Conservation (phyloP, 2,797 vertebrate species). For the Tolypeutes matacus region DNA sequence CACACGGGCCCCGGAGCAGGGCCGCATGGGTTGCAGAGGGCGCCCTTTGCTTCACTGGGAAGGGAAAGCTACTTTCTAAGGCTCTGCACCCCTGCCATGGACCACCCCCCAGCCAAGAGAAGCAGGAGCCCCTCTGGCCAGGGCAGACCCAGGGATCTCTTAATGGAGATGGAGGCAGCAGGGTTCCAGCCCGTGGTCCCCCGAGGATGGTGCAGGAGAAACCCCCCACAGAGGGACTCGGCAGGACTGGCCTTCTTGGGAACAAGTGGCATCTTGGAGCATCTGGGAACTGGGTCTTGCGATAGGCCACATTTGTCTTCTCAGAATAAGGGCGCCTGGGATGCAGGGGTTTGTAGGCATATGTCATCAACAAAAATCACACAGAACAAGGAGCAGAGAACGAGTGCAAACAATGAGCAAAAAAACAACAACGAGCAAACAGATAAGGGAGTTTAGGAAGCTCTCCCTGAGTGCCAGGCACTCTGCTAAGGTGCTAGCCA, state of each 20-base stretch:
- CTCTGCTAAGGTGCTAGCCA: neutral
- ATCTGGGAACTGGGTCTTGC: no score
- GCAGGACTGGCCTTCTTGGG: neutral
- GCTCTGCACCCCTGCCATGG: no score
- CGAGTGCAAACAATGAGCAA: no score
- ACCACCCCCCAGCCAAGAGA: accelerated
- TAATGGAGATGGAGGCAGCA: accelerated
- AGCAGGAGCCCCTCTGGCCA: neutral
- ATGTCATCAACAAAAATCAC: neutral
- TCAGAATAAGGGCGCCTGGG: no score
- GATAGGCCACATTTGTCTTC: neutral
- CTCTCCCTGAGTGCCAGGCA: accelerated
- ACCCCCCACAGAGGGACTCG: neutral
- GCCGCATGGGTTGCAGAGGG: neutral
- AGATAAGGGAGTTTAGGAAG: neutral
- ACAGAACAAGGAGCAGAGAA: no score
- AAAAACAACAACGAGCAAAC: no score
- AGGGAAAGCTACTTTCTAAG: no score
- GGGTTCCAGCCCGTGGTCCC: neutral
- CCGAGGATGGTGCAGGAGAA: neutral
- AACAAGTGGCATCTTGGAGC: no score
- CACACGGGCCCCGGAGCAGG: neutral
- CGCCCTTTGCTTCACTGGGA: neutral
- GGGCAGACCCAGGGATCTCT: neutral
- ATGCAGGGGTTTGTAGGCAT: no score